These are phyloP conservation scores for Cotesia chilonis DNA, from an alignment of 1,140 invertebrate genomes.

Conservation along the genomic window DNA sequence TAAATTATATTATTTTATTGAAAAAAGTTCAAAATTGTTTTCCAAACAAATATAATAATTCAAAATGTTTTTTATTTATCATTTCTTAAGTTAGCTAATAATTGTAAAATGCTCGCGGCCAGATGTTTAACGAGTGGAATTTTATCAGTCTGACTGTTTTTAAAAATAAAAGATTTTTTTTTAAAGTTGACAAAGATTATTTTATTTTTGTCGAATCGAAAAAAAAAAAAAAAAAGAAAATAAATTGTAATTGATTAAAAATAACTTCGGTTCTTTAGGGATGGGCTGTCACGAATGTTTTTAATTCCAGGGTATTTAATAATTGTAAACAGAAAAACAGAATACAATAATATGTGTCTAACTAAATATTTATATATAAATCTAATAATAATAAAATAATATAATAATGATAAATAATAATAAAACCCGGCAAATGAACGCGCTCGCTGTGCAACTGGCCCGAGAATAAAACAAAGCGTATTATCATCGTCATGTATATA, in stretches of 20 bases:
- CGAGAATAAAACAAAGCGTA: constrained; percentile 23
- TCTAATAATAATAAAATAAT: neutral
- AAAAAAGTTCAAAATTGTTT: neutral
- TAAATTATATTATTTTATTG: neutral
- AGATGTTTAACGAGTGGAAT: constrained; percentile 52
- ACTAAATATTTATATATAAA: constrained; percentile 3
- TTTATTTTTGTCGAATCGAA: too few relatives aligned
- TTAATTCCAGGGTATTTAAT: neutral
- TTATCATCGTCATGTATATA: constrained; percentile 37
- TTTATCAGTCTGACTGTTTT: neutral
- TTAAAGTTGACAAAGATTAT: too few relatives aligned
- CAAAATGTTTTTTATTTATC: constrained; percentile 43
- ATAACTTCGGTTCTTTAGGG: too few relatives aligned
- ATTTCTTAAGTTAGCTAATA: constrained; percentile 37
- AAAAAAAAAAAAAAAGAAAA: too few relatives aligned
- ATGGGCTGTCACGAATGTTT: neutral
- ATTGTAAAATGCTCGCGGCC: constrained; percentile 50
- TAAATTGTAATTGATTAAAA: too few relatives aligned
- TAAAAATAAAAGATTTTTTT: too few relatives aligned
- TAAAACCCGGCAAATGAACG: constrained; percentile 4
- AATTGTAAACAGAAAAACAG: too few relatives aligned
- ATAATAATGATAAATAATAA: constrained; percentile 1
- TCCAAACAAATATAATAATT: constrained; percentile 39
- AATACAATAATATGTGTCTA: too few relatives aligned
- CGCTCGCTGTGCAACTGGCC: constrained; percentile 51